Base-by-base conservation (phyloP, 2,888 invertebrate species). In the Cryptocephalus primarius region DNA sequence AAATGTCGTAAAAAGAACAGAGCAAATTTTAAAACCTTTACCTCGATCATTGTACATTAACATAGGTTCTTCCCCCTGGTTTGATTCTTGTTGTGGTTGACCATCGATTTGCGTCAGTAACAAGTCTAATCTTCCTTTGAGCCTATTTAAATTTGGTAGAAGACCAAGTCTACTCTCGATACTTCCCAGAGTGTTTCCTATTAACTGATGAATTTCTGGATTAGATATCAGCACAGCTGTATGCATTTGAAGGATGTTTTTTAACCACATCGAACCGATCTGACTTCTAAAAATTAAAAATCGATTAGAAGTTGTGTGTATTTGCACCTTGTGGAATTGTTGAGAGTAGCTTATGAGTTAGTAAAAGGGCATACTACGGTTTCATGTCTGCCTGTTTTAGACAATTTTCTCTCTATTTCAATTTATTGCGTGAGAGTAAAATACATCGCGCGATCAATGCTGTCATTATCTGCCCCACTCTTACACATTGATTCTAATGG, bases 121-220 rank as follows among this genome's bases (percentile, higher is more conserved):
- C 32, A 83, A 70, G 52, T 79, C 76, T 34, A 83, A 68, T 41
- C 81, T 74, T 6, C 83, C 83, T 56, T 74, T 73, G 44, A 83
- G 67, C 57, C 72, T 72, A 40, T 74, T 75, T 48, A 82, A 62
- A 40, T 76, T 75, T 3, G 72, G 66, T 44, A 78, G 68, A 22
- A 78, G 63, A 10, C 67, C 65, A 42, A 77, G 65, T 54, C 81
- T 68, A 8, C 73, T 73, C 54, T 80, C 75, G 49, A 83, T 75
- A 39, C 75, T 69, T 49, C 75, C 75, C 57, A 80, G 68, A 50
- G 80, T 69, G 3, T 77, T 74, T 9, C 73, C 71, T 40, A 83
- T 66, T 10, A 75, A 61, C 33, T 77, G 75, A 8, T 75, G 69
- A 33, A 80, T 66, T 44, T 78, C 75, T 4, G 80, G 77, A 63